Evolutionary conservation across 2,113 vertebrate species (phyloP).

Genomic region (Semicossyphus pulcher): DNA sequence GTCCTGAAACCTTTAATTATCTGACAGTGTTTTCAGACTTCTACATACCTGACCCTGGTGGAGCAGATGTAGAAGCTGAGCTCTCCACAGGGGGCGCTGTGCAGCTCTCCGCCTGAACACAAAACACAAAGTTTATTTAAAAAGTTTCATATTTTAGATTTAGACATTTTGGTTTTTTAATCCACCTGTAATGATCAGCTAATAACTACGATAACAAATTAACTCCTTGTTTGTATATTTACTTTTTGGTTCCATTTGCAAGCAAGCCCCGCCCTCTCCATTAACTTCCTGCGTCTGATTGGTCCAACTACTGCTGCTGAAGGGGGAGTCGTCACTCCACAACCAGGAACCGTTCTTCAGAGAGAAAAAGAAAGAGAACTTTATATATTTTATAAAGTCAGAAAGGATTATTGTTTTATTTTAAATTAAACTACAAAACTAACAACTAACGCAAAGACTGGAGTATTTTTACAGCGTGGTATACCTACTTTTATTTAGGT

Average conservation of each 20-base stretch:
- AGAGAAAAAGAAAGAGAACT: not conserved
- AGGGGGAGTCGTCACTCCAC: slow-evolving; percentile 13
- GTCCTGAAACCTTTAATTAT: too few species aligned
- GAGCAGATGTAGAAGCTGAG: slow-evolving; percentile 56
- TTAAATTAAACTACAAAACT: too few species aligned
- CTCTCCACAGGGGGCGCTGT: slow-evolving; percentile 43
- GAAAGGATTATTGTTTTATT: too few species aligned
- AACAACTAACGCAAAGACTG: too few species aligned
- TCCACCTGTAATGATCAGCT: too few species aligned
- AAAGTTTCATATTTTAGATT: too few species aligned
- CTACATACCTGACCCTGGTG: not conserved
- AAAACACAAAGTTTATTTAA: not conserved
- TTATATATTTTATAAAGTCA: too few species aligned
- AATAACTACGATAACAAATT: not conserved
- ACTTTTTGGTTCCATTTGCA: slow-evolving; percentile 19
- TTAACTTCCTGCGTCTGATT: not conserved
- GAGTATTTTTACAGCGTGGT: too few species aligned
- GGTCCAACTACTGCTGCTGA: not conserved
- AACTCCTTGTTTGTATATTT: not conserved
- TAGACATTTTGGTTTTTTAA: too few species aligned
- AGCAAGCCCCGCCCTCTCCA: slow-evolving; percentile 1
- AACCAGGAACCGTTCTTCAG: slow-evolving; percentile 15
- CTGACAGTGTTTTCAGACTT: not conserved
- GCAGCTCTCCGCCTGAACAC: slow-evolving; percentile 35
- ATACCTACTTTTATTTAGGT: too few species aligned